Evolutionary conservation across 2,888 invertebrate genomes (phyloP).

Genomic region (Cryptophagus acutangulus): DNA sequence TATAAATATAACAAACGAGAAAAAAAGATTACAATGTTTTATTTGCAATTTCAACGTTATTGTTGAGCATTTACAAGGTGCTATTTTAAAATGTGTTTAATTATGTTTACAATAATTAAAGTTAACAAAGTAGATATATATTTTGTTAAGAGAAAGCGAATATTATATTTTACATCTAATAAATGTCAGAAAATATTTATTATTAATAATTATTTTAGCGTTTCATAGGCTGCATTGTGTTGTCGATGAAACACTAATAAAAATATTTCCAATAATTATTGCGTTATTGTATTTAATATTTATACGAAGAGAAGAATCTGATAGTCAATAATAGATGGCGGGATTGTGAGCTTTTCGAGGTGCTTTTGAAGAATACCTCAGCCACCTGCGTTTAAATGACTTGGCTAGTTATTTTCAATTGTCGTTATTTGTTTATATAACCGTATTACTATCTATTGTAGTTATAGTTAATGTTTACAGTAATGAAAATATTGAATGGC

Average conservation of each 20-base stretch:
- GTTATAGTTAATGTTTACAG: constrained; percentile 3
- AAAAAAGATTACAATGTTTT: no score
- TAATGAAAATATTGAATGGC: constrained; percentile 4
- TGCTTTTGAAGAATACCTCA: not conserved
- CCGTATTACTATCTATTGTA: constrained; percentile 2
- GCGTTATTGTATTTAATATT: not conserved
- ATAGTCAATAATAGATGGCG: not conserved
- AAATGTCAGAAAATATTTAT: constrained; percentile 16
- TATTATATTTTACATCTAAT: constrained; percentile 8
- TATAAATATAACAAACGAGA: no score
- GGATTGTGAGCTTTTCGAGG: not conserved
- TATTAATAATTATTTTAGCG: constrained; percentile 12
- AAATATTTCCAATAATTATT: not conserved
- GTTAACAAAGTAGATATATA: constrained; percentile 2
- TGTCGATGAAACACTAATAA: not conserved
- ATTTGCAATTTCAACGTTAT: no score
- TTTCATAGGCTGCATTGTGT: constrained; percentile 2
- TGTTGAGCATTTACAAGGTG: no score
- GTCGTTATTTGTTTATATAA: constrained; percentile 4
- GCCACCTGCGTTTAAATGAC: not conserved
- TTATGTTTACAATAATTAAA: not conserved
- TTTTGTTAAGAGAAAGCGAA: constrained; percentile 12
- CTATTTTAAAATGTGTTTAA: not conserved
- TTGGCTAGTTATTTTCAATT: constrained; percentile 5
- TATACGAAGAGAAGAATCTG: not conserved